These are phyloP conservation scores for Grus americana DNA, from an alignment of 2,113 vertebrate genomes.

Conservation along the genomic window DNA sequence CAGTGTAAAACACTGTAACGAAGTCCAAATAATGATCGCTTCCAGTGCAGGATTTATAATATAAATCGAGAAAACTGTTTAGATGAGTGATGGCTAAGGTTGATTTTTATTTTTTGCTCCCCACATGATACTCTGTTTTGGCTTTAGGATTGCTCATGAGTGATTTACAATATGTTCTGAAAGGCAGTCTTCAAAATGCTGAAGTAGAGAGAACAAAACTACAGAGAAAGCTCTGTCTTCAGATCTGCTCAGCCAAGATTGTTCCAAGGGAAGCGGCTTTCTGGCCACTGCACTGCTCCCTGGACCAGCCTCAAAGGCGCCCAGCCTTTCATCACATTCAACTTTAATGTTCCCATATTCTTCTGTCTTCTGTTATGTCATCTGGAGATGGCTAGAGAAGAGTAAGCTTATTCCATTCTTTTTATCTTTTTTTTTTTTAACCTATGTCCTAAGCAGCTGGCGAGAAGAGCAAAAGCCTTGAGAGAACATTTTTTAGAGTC, in stretches of 20 bases:
- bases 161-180: slow-evolving; percentile 12
- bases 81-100: neutral
- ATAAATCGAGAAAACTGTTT: neutral
- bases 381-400: neutral
- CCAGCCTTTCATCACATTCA: neutral
- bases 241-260: neutral
- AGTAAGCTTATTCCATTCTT: neutral
- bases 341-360: neutral
- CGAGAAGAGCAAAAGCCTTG: neutral
- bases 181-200: neutral
- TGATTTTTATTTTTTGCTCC: neutral
- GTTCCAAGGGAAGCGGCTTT: neutral
- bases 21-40: neutral
- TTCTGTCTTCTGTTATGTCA: neutral
- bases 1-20: neutral
- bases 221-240: neutral
- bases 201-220: neutral
- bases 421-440: neutral
- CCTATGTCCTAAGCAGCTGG: neutral
- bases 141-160: neutral
- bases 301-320: slow-evolving; percentile 4
- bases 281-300: neutral
- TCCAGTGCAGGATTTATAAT: neutral
- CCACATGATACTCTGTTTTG: neutral
- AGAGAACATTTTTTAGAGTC: neutral